Percentiles rank a stretch among this genome's conserved stretches.
Conservation (phyloP, 2,888 invertebrate genomes). For the Coleophora deauratella region DNA sequence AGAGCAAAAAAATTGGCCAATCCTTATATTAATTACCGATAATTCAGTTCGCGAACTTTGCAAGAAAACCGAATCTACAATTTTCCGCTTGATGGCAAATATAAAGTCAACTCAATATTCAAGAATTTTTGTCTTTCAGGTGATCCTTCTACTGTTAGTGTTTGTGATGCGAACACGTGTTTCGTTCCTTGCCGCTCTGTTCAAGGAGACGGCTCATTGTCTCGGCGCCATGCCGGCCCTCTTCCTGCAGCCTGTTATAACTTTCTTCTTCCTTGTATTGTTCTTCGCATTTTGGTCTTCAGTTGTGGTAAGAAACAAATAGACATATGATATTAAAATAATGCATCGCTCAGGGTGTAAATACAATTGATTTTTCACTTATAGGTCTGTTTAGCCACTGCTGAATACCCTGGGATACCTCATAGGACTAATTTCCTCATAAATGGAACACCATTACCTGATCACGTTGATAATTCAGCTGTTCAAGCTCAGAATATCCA, state of each 20-base stretch:
- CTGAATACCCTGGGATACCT: slow-evolving; percentile 80
- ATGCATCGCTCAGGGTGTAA: no score
- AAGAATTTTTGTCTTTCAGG: slow-evolving; percentile 51
- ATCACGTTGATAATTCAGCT: slow-evolving; percentile 36
- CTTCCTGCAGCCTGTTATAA: slow-evolving; percentile 88
- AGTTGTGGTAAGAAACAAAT: slow-evolving; percentile 81
- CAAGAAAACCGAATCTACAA: no score
- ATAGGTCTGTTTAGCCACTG: slow-evolving; percentile 84
- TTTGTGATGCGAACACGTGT: slow-evolving; percentile 86
- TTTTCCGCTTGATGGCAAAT: no score
- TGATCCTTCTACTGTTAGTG: slow-evolving; percentile 82
- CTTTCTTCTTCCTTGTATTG: slow-evolving; percentile 83
- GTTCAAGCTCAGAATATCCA: slow-evolving; percentile 41
- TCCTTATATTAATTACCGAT: no score
- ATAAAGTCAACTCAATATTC: no score
- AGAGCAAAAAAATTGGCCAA: no score
- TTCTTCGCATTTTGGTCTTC: slow-evolving; percentile 92
- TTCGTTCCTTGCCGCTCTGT: slow-evolving; percentile 86
- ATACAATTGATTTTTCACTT: slow-evolving; percentile 13
- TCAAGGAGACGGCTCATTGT: slow-evolving; percentile 92
- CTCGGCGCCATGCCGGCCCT: slow-evolving; percentile 88
- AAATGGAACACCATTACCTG: slow-evolving; percentile 40
- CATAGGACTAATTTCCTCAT: slow-evolving; percentile 55
- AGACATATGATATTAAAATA: no score
- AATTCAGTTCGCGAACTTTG: no score